phyloP scores from a whole-genome alignment of 2,888 invertebrate genomes.

The Eupithecia exiguata region DNA sequence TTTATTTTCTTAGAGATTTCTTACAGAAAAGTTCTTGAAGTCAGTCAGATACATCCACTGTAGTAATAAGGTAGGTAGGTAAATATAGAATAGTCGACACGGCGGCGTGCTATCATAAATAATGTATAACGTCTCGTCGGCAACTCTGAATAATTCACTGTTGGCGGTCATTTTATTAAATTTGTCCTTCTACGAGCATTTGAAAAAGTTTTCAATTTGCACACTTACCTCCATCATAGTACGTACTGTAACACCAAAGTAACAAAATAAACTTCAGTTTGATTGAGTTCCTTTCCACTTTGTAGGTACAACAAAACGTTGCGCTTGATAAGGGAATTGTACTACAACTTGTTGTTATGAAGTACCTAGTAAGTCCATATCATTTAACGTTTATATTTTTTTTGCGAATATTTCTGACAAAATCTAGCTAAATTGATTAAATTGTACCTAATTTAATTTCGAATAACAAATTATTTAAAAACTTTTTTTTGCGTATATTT shows the following conservation, averaged over 20 bases:
- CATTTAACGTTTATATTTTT: too few relatives aligned
- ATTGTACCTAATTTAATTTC: too few relatives aligned
- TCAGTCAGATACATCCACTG: background rate
- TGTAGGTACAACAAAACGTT: background rate
- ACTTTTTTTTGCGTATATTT: too few relatives aligned
- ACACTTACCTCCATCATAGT: background rate
- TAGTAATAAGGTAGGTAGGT: background rate
- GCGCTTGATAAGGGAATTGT: too few relatives aligned
- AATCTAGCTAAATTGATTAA: too few relatives aligned
- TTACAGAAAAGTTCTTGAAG: background rate
- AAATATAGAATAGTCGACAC: slow-evolving; percentile 35
- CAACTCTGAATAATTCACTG: slow-evolving; percentile 79
- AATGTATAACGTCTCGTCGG: slow-evolving; percentile 74
- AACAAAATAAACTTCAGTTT: background rate
- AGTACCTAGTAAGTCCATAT: too few relatives aligned
- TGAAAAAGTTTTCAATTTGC: slow-evolving; percentile 48
- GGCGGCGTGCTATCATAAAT: slow-evolving; percentile 82
- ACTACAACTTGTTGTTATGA: too few relatives aligned
- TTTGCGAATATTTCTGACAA: too few relatives aligned
- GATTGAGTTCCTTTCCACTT: too few relatives aligned
- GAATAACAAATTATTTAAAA: too few relatives aligned
- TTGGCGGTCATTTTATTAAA: slow-evolving; percentile 80
- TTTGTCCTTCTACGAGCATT: slow-evolving; percentile 72
- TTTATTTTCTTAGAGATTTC: too few relatives aligned
- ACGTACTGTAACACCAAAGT: background rate